Evolutionary conservation across 64 coral and sea anemone species (phyloP).

Genomic region (Dendrophyllia cribrosa): DNA sequence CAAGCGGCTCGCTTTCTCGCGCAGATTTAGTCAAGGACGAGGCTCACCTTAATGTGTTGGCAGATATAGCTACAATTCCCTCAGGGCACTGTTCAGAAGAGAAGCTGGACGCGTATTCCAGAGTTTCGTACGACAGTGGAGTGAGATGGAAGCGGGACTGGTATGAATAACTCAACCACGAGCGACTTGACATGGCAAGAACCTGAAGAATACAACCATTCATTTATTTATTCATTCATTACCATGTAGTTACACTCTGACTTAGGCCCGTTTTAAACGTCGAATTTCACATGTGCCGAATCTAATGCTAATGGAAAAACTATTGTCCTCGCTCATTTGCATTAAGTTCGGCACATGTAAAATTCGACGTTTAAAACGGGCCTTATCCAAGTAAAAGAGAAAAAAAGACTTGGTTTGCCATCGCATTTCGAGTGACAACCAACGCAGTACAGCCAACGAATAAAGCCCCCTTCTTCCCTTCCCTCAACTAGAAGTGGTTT

Average conservation of each 20-base stretch:
- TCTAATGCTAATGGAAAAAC: no score
- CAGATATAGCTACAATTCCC: slow-evolving; percentile 98
- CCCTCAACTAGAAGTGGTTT: no score
- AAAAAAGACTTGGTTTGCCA: not conserved
- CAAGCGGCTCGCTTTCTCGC: no score
- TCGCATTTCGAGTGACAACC: no score
- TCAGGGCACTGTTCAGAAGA: slow-evolving; percentile 99
- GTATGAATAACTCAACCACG: slow-evolving; percentile 96
- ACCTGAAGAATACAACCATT: slow-evolving; percentile 60
- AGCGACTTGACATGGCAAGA: slow-evolving; percentile 98
- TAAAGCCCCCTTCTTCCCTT: no score
- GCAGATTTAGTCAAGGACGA: no score
- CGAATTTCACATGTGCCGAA: no score
- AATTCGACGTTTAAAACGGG: no score
- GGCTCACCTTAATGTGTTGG: slow-evolving; percentile 88
- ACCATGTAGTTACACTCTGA: not conserved
- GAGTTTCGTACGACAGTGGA: slow-evolving; percentile 91
- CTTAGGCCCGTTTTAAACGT: no score
- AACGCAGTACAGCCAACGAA: no score
- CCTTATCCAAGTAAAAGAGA: not conserved
- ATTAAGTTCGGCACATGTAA: no score
- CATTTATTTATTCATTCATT: not conserved
- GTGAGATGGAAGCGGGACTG: slow-evolving; percentile 96
- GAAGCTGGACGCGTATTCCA: slow-evolving; percentile 98
- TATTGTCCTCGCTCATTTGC: no score